phyloP scores from a whole-genome alignment of 2,888 invertebrate genomes.

The Drosophila melanocephala region DNA sequence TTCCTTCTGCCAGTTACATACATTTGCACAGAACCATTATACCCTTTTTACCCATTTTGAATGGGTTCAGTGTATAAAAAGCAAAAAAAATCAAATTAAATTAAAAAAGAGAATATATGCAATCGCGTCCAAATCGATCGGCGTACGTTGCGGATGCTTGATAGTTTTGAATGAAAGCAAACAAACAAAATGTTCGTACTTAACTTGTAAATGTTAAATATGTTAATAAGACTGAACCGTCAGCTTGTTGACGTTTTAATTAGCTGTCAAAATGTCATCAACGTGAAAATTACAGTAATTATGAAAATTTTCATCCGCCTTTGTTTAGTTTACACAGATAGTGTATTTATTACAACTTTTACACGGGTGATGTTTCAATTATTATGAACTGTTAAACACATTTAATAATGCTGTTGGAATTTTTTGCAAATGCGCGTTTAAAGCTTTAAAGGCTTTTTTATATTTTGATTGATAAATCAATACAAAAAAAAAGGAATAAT shows the following conservation, averaged over 20 bases:
- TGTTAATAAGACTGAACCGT: conserved; percentile 2
- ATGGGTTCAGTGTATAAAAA: neutral
- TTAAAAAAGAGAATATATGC: conserved; percentile 39
- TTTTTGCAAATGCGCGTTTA: neutral
- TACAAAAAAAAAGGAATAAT: neutral
- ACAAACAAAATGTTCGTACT: conserved; percentile 11
- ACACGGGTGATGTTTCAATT: neutral
- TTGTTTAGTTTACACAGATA: conserved; percentile 5
- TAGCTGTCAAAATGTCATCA: conserved; percentile 63
- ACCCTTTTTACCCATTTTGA: no score
- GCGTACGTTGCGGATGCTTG: conserved; percentile 56
- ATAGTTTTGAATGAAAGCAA: conserved; percentile 44
- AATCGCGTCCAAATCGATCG: conserved; percentile 24
- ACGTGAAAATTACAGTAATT: conserved; percentile 14
- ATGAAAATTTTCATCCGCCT: conserved; percentile 39
- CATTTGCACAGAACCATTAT: no score
- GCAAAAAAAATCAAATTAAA: conserved; percentile 23
- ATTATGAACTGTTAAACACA: neutral
- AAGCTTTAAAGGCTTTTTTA: neutral
- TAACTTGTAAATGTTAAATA: neutral
- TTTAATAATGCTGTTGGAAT: neutral
- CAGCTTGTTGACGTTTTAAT: conserved; percentile 66
- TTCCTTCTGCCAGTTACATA: no score
- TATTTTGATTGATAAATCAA: neutral
- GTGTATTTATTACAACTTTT: neutral